phyloP scores from a whole-genome alignment of 2,113 vertebrate species.

The Scortum barcoo region DNA sequence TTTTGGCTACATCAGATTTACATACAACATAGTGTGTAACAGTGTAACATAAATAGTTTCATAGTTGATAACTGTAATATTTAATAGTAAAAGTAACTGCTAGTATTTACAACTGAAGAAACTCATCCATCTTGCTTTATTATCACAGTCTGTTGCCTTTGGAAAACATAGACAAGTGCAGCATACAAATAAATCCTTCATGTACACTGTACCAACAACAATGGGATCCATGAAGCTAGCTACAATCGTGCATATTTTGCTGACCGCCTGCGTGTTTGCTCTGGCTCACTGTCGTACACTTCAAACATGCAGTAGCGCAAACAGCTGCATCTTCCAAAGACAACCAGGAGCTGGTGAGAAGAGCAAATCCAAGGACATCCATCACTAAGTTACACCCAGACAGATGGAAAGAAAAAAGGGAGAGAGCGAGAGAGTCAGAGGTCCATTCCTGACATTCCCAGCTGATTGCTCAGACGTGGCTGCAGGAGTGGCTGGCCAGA shows the following conservation, averaged over 20 bases:
- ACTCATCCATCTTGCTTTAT: background rate
- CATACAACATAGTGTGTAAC: too few relatives aligned
- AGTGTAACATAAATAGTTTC: background rate
- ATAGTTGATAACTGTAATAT: background rate
- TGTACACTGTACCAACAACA: background rate
- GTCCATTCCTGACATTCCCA: conserved; percentile 47
- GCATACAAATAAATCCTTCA: background rate
- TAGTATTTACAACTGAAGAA: background rate
- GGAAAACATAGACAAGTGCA: background rate
- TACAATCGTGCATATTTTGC: background rate
- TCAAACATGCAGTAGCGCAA: conserved; percentile 27
- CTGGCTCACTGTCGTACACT: conserved; percentile 15
- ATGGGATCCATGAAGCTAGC: background rate
- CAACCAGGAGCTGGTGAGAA: conserved; percentile 37
- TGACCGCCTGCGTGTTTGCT: conserved; percentile 33
- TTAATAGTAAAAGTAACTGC: too few relatives aligned
- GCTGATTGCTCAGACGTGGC: conserved; percentile 23
- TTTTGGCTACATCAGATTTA: background rate
- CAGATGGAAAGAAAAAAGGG: conserved; percentile 47
- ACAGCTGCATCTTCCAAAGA: conserved; percentile 54
- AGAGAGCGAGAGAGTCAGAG: conserved; percentile 30
- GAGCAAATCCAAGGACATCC: conserved; percentile 56
- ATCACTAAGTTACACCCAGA: conserved; percentile 42
- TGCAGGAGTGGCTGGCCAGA: conserved; percentile 12
- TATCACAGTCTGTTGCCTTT: background rate